Evolutionary conservation across 2,888 invertebrate genomes (phyloP), one percentile per base, ranked within the genome.

Genomic region (Standfussiana lucernea): DNA sequence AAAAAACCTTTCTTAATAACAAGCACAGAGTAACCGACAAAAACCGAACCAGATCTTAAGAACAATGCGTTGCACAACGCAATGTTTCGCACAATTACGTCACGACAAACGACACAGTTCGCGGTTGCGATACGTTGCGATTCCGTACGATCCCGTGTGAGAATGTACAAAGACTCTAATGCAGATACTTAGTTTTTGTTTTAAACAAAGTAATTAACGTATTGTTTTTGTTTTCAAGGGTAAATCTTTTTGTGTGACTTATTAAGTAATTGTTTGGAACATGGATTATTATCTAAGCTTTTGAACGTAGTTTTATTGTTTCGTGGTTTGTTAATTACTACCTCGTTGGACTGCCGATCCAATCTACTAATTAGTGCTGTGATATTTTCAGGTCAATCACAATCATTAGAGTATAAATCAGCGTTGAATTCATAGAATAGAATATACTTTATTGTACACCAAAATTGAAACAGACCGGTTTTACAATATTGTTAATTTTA

Each of bases 61-160:
- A 89, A 90, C 90, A 89, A 88, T 88, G 68, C 42, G 62, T 88
- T 89, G 89, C 88, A 89, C 89, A 89, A 89, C 83, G 35, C 28
- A 70, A 74, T 42, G 70, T 78, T 90, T 89, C 87, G 88, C 88
- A 86, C 65, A 77, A 66, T 90, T 90, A 89, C 90, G 80, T 90
- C 89, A 90, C 73, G 28, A 32, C 37, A 56, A 74, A 68, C 82
- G 81, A 80, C 76, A 86, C 71, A 79, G 78, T 72, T 75, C 67
- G 76, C 53, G 24, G 75, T 80, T 64, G 64, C 64, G 64, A 64
- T 64, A 64, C 40, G 15, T 64, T 86, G 74, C 77, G 68, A 72
- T 81, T 88, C 83, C 67, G 32, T 21, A 64, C 78, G 79, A 81
- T 83, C 84, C 82, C 86, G 88, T 89, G 90, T 81, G 89, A 89